Evolutionary conservation across 2,797 vertebrate species (phyloP).

Genomic region (Macropus fuliginosus): DNA sequence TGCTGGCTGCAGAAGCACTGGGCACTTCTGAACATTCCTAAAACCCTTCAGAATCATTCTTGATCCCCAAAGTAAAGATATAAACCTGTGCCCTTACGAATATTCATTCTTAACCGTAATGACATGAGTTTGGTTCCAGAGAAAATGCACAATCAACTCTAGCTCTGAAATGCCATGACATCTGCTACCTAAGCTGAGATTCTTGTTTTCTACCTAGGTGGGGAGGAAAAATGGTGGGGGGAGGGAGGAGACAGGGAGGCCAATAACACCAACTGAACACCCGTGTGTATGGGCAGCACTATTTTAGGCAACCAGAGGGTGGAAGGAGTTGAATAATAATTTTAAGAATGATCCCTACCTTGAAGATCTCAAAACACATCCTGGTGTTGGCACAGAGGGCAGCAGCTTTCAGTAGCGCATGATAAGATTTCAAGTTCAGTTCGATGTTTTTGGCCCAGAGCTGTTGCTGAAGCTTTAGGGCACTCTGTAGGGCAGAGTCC

Average conservation of each 20-base stretch:
- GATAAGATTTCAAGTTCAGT: slow-evolving; percentile 91
- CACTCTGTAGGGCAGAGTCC: slow-evolving; percentile 89
- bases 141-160: neutral
- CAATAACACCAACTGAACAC: neutral
- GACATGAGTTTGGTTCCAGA: neutral
- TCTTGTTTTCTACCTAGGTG: neutral
- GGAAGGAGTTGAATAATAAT: neutral
- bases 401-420: slow-evolving; percentile 92
- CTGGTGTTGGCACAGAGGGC: slow-evolving; percentile 90
- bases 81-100: neutral
- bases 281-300: neutral
- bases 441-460: slow-evolving; percentile 87
- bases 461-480: slow-evolving; percentile 91
- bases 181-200: neutral
- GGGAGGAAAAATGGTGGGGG: neutral
- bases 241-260: neutral
- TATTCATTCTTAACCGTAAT: neutral
- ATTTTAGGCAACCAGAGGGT: neutral
- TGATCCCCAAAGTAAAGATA: neutral
- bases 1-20: neutral
- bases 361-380: slow-evolving; percentile 90
- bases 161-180: neutral
- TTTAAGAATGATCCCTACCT: slow-evolving; percentile 81
- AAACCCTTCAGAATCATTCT: neutral
- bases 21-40: neutral